Conservation (phyloP, 2,888 invertebrate genomes). For the Nymphalis polychloros region DNA sequence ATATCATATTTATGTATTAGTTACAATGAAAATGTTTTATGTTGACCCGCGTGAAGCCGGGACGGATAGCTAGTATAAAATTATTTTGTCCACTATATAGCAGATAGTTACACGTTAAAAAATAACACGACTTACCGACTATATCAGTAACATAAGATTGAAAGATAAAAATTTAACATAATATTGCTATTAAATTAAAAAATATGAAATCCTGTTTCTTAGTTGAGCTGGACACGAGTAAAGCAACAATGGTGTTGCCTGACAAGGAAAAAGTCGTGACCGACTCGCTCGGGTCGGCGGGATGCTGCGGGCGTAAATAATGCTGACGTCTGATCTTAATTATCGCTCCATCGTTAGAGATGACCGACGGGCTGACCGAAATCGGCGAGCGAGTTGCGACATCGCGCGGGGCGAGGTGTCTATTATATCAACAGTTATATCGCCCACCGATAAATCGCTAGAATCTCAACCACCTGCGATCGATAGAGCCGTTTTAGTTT, state of each 20-base stretch:
- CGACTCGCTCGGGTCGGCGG: conserved; percentile 68
- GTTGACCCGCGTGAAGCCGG: too few relatives aligned
- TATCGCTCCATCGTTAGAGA: conserved; percentile 80
- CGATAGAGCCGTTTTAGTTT: conserved; percentile 72
- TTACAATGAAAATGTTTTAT: too few relatives aligned
- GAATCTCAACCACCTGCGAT: conserved; percentile 66
- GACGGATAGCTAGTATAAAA: too few relatives aligned
- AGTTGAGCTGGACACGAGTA: conserved; percentile 44
- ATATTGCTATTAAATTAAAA: conserved; percentile 26
- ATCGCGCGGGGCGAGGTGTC: conserved; percentile 45
- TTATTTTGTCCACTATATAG: too few relatives aligned
- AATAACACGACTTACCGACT: background rate
- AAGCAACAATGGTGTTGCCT: conserved; percentile 70
- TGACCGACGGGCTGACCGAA: conserved; percentile 69
- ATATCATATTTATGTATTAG: too few relatives aligned
- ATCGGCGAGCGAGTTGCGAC: conserved; percentile 75
- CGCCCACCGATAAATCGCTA: conserved; percentile 70
- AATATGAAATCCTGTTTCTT: conserved; percentile 33
- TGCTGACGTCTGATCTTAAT: conserved; percentile 78
- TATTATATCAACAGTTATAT: conserved; percentile 68
- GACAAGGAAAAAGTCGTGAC: conserved; percentile 79
- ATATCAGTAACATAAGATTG: background rate
- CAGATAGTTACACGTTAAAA: too few relatives aligned
- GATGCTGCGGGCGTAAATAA: conserved; percentile 79
- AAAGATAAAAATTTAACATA: conserved; percentile 12